phyloP scores from a whole-genome alignment of 2,113 vertebrate genomes.

The Corydoras sp. region DNA sequence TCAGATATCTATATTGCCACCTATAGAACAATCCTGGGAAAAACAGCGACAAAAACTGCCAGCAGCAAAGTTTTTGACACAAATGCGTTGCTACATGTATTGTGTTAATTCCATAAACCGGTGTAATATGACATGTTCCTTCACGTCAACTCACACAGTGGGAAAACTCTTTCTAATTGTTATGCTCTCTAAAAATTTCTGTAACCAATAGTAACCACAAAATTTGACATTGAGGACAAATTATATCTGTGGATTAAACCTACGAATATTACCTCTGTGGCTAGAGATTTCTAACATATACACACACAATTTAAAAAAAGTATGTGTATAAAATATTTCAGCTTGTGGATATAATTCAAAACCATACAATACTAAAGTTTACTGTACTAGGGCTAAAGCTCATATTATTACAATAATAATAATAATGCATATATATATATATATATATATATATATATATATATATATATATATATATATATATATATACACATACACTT shows the following conservation, averaged over 20 bases:
- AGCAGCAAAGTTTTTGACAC: background rate
- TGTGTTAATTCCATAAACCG: background rate
- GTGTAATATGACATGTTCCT: conserved; percentile 12
- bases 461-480: no score
- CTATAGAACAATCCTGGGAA: conserved; percentile 59
- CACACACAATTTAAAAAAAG: background rate
- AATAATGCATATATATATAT: no score
- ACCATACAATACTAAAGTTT: no score
- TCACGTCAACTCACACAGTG: conserved; percentile 1
- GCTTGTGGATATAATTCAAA: no score
- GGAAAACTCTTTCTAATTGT: background rate
- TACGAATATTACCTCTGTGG: no score
- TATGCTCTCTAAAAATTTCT: background rate
- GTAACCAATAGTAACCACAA: no score
- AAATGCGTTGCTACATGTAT: background rate
- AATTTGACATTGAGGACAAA: no score
- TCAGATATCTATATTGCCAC: conserved; percentile 60
- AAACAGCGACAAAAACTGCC: conserved; percentile 35
- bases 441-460: no score
- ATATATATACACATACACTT: no score
- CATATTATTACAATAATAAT: no score
- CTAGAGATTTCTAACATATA: background rate
- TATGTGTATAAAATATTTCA: background rate
- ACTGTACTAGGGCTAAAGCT: no score
- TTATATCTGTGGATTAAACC: no score